These are phyloP conservation scores for Charina bottae DNA, from an alignment of 2,113 vertebrate genomes.

Conservation along the genomic window DNA sequence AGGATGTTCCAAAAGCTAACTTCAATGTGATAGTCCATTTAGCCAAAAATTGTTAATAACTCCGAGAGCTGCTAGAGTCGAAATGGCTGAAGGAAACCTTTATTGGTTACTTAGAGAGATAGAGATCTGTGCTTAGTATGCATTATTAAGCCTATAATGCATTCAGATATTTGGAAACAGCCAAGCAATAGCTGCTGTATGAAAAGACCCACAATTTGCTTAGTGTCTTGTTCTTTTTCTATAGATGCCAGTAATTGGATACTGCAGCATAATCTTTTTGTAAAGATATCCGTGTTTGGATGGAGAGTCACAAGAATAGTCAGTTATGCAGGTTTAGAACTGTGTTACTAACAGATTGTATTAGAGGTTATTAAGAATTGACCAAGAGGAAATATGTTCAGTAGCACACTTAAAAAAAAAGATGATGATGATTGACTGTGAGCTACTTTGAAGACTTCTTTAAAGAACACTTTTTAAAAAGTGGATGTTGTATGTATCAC, in stretches of 20 bases:
- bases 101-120: constrained; percentile 35
- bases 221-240: neutral
- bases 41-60: constrained; percentile 25
- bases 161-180: constrained; percentile 28
- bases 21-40: constrained; percentile 16
- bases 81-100: constrained; percentile 50
- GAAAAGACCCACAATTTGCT: neutral
- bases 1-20: neutral
- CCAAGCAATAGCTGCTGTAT: neutral
- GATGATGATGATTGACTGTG: neutral
- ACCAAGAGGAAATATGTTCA: neutral
- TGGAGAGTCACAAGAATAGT: neutral
- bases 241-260: neutral
- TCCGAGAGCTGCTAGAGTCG: constrained; percentile 56
- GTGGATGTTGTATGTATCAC: neutral
- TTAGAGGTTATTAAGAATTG: rapidly evolving
- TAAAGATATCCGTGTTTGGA: neutral
- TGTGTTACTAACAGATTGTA: rapidly evolving
- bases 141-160: constrained; percentile 46
- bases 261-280: neutral
- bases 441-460: neutral
- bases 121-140: constrained; percentile 49
- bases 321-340: rapidly evolving
- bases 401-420: neutral
- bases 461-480: constrained; percentile 21